phyloP scores from a whole-genome alignment of 2,797 vertebrate species.

The Acipenser oxyrinchus region DNA sequence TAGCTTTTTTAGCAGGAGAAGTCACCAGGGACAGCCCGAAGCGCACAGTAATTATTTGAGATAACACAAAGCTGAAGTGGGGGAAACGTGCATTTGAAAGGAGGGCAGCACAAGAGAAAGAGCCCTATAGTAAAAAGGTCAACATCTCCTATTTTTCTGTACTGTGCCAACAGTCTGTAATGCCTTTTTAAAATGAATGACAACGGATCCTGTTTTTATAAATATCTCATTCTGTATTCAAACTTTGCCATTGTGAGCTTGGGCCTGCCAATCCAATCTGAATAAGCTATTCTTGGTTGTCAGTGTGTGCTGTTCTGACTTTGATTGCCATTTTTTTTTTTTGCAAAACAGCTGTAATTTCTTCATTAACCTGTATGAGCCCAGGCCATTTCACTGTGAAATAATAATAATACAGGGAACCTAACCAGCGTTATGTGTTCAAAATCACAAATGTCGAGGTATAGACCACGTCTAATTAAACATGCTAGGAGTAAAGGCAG shows the following conservation, averaged over 20 bases:
- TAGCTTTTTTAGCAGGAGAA: conserved; percentile 70
- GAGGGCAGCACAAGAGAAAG: conserved; percentile 54
- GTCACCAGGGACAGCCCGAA: conserved; percentile 84
- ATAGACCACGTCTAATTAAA: no score
- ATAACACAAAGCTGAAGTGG: conserved; percentile 82
- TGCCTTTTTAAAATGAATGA: conserved; percentile 82
- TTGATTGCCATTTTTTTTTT: conserved; percentile 67
- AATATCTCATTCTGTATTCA: conserved; percentile 86
- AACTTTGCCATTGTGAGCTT: conserved; percentile 66
- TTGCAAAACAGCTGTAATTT: conserved; percentile 64
- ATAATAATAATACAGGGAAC: conserved; percentile 7
- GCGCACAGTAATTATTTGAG: conserved; percentile 95
- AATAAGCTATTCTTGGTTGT: conserved; percentile 81
- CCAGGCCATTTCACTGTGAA: conserved; percentile 19
- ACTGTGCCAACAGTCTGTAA: conserved; percentile 70
- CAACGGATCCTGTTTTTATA: conserved; percentile 66
- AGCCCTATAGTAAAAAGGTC: conserved; percentile 85
- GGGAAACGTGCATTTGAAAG: conserved; percentile 60
- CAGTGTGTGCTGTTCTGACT: conserved; percentile 66
- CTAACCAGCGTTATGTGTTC: conserved; percentile 15
- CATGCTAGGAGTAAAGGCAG: no score
- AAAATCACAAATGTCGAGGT: conserved; percentile 24
- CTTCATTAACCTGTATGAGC: conserved; percentile 51
- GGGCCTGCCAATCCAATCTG: conserved; percentile 64
- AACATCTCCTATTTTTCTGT: conserved; percentile 79